Conservation (phyloP, 2,797 vertebrate species). For the Mus minutoides region DNA sequence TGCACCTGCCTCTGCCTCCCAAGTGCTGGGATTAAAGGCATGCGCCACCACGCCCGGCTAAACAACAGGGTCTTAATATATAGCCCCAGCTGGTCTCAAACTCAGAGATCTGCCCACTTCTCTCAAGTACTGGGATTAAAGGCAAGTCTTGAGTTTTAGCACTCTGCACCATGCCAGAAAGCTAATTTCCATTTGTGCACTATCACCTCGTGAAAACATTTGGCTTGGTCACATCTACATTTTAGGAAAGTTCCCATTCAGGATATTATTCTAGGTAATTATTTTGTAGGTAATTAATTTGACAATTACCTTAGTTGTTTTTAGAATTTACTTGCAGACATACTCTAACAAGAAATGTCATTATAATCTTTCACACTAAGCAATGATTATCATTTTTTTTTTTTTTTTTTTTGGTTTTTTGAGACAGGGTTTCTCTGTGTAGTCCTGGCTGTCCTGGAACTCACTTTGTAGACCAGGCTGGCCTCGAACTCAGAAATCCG, state of each 20-base stretch:
- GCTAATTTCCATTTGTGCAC: background rate
- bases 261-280: background rate
- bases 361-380: constrained; percentile 18
- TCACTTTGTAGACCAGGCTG: too few species aligned
- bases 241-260: constrained; percentile 35
- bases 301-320: background rate
- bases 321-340: background rate
- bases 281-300: background rate
- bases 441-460: too few species aligned
- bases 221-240: background rate
- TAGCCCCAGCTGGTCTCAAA: background rate
- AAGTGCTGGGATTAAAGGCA: too few species aligned
- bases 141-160: background rate
- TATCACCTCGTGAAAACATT: background rate
- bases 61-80: too few species aligned
- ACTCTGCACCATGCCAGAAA: background rate
- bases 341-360: constrained; percentile 28
- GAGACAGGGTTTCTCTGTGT: too few species aligned
- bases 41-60: too few species aligned
- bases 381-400: constrained; percentile 49
- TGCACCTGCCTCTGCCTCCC: too few species aligned
- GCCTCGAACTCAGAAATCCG: too few species aligned
- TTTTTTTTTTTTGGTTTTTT: too few species aligned
- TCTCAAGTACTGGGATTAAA: background rate
- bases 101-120: background rate